Evolutionary conservation across 2,888 invertebrate species (phyloP).

Genomic region (Synergus laeviventris): DNA sequence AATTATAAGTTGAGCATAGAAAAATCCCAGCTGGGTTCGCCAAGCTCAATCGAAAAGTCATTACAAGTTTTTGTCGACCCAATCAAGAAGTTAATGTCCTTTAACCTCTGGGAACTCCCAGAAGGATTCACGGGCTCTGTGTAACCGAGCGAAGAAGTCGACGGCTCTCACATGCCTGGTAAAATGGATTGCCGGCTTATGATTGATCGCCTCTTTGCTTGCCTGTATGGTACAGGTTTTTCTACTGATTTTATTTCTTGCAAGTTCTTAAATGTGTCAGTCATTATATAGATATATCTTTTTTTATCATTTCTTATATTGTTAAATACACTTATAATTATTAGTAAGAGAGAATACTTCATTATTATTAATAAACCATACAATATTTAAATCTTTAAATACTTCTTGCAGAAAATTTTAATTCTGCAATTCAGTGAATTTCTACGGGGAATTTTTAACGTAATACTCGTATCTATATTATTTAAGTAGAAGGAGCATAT

Average conservation of each 20-base stretch:
- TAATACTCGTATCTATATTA: no score
- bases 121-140: constrained; percentile 62
- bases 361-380: no score
- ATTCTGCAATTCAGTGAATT: no score
- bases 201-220: constrained; percentile 73
- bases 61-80: constrained; percentile 74
- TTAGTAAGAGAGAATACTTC: no score
- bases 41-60: constrained; percentile 71
- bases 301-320: neutral
- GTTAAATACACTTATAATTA: no score
- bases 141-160: constrained; percentile 67
- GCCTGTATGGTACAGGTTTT: constrained; percentile 50
- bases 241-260: constrained; percentile 46
- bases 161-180: constrained; percentile 72
- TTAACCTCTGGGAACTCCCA: constrained; percentile 69
- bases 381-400: no score
- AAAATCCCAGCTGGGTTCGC: neutral
- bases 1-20: neutral
- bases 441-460: no score
- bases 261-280: neutral
- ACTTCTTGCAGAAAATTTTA: no score
- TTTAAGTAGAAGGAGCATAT: no score
- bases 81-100: constrained; percentile 75
- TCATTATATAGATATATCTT: neutral
- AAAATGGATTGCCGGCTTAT: constrained; percentile 72